A percentile compares a stretch with the other conserved stretches of the same genome.
These are phyloP conservation scores for Hypsibius dujardini DNA, from an alignment of 1,140 invertebrate species.

Conservation along the genomic window DNA sequence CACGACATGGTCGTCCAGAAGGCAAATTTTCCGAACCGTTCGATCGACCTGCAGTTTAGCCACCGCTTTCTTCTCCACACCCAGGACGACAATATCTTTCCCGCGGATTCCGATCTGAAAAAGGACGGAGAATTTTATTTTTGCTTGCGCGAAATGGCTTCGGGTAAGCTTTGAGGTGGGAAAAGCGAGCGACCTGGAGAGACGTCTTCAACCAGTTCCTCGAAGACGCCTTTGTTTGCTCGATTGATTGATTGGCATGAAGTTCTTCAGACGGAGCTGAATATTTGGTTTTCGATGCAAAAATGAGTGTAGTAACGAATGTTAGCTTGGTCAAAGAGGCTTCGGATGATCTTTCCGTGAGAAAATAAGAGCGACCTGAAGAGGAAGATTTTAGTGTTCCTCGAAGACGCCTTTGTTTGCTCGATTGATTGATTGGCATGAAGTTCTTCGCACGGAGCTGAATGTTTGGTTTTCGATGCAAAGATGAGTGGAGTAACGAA, in stretches of 20 bases:
- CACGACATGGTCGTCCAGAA: constrained; percentile 96
- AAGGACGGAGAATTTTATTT: constrained; percentile 15
- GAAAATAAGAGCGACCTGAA: not conserved
- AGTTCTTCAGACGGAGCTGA: not conserved
- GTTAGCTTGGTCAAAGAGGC: not conserved
- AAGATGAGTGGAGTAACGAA: not conserved
- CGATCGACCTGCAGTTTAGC: constrained; percentile 96
- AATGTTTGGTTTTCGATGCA: not conserved
- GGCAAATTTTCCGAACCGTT: constrained; percentile 94
- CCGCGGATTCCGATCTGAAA: constrained; percentile 85
- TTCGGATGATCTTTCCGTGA: not conserved
- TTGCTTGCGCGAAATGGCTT: not conserved
- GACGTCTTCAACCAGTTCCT: not conserved
- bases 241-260: not conserved
- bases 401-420: not conserved
- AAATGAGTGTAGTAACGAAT: not conserved
- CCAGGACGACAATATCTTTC: constrained; percentile 81
- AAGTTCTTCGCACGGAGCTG: not conserved
- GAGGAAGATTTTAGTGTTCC: too few species aligned
- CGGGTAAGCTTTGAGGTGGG: not conserved
- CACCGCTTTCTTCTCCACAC: constrained; percentile 98
- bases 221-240: not conserved
- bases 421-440: not conserved
- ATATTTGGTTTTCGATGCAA: not conserved
- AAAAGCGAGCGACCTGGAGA: not conserved